Evolutionary conservation across 2,888 invertebrate species (phyloP), one percentile per base, ranked within the genome.

Genomic region (Phrixothrix hirtus): DNA sequence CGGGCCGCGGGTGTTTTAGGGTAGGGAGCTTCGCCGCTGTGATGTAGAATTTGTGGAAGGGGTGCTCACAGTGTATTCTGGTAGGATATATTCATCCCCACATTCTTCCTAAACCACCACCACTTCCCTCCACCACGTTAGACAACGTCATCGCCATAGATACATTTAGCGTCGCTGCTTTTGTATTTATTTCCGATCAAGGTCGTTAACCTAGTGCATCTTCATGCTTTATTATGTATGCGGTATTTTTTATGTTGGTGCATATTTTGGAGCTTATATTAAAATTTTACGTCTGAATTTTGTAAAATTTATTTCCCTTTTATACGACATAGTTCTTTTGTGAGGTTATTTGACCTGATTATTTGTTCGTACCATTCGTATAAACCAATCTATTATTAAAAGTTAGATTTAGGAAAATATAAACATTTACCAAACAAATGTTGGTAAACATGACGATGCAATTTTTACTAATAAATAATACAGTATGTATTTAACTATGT

Each of bases 71-170:
- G 72, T 66, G 73, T 75, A 71, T 71, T 74, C 75, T 74, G 75
- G 75, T 75, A 73, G 75, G 75, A 74, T 72, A 72, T 71, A 74
- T 75, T 76, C 76, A 76, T 76, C 76, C 76, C 76, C 76, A 76
- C 76, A 74, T 74, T 74, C 74, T 72, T 72, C 71, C 72, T 65
- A 72, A 74, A 72, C 73, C 73, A 74, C 73, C 73, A 72, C 74
- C 70, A 75, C 74, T 68, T 69, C 67, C 73, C 73, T 74, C 76
- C 75, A 74, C 75, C 73, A 74, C 75, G 71, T 67, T 70, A 65
- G 65, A 65, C 69, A 68, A 69, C 72, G 73, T 73, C 75, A 73
- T 72, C 72, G 71, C 68, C 70, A 69, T 69, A 71, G 73, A 71
- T 69, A 70, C 67, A 57, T 56, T 57, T 49, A 41, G 38, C 45